Conservation (phyloP, 2,113 vertebrate species). For the Hemiprocne comata region DNA sequence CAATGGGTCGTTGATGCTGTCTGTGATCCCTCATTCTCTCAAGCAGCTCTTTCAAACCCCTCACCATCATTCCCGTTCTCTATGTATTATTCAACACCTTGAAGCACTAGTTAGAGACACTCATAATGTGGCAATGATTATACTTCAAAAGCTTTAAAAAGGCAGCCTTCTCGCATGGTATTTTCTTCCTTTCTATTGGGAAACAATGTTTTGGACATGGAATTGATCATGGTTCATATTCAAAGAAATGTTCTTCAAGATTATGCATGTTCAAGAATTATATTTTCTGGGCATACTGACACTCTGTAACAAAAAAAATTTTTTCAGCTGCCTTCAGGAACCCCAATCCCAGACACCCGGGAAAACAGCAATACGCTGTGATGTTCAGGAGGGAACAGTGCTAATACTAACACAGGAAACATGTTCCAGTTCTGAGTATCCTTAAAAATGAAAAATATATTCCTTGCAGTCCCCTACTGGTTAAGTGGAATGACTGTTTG, state of each 20-base stretch:
- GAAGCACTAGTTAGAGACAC: not conserved
- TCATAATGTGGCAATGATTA: not conserved
- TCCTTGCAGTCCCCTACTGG: not conserved
- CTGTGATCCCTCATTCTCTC: not conserved
- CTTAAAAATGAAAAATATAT: not conserved
- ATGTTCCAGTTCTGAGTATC: not conserved
- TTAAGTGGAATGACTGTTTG: not conserved
- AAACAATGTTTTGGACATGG: not conserved
- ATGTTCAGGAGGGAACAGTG: not conserved
- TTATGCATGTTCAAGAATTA: not conserved
- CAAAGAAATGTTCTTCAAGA: not conserved
- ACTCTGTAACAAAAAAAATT: not conserved
- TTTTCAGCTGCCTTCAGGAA: not conserved
- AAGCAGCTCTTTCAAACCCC: not conserved
- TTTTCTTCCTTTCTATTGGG: not conserved
- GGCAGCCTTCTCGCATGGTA: not conserved
- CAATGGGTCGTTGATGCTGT: not conserved
- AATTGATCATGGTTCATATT: not conserved
- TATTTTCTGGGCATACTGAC: not conserved
- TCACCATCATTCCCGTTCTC: not conserved
- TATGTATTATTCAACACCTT: constrained; percentile 16
- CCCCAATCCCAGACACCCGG: not conserved
- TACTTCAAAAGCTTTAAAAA: not conserved
- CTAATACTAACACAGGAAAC: not conserved
- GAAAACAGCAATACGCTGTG: not conserved